phyloP scores from a whole-genome alignment of 2,797 vertebrate genomes.

The Neostethus bicornis region DNA sequence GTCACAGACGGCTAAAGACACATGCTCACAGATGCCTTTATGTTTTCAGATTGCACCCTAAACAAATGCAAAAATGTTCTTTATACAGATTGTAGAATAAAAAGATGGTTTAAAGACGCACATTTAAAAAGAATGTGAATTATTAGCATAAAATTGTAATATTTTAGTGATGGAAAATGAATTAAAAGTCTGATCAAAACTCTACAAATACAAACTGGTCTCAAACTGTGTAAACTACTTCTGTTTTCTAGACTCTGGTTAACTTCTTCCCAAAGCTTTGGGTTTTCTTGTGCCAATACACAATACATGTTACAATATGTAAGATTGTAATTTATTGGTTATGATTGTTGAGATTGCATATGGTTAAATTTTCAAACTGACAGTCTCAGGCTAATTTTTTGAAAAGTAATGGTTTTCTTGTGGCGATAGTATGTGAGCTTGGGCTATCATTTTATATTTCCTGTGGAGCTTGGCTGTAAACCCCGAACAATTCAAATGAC shows the following conservation, averaged over 20 bases:
- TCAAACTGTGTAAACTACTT: neutral
- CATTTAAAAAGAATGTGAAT: slow-evolving; percentile 25
- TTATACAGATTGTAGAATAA: slow-evolving; percentile 21
- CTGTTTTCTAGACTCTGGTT: neutral
- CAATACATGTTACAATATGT: slow-evolving; percentile 13
- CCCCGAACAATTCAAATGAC: too few species aligned
- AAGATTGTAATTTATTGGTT: slow-evolving; percentile 10
- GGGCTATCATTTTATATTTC: slow-evolving; percentile 40
- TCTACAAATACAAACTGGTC: too few species aligned
- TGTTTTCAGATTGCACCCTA: slow-evolving; percentile 31
- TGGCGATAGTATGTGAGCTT: slow-evolving; percentile 27
- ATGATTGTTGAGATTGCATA: slow-evolving; percentile 28
- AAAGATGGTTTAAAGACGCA: slow-evolving; percentile 34
- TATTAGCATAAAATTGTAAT: slow-evolving; percentile 27
- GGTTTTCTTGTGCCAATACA: slow-evolving; percentile 15
- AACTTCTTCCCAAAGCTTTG: slow-evolving; percentile 21
- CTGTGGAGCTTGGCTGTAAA: slow-evolving; percentile 5
- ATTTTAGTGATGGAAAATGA: slow-evolving; percentile 38
- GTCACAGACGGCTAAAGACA: too few species aligned
- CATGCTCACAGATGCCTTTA: slow-evolving; percentile 35
- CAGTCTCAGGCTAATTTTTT: slow-evolving; percentile 64
- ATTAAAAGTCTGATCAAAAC: slow-evolving; percentile 14
- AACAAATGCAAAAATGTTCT: slow-evolving; percentile 24
- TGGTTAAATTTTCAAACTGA: slow-evolving; percentile 46
- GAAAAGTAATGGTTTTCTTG: slow-evolving; percentile 39